phyloP scores from a whole-genome alignment of 2,113 vertebrate species.

The Sander lucioperca region DNA sequence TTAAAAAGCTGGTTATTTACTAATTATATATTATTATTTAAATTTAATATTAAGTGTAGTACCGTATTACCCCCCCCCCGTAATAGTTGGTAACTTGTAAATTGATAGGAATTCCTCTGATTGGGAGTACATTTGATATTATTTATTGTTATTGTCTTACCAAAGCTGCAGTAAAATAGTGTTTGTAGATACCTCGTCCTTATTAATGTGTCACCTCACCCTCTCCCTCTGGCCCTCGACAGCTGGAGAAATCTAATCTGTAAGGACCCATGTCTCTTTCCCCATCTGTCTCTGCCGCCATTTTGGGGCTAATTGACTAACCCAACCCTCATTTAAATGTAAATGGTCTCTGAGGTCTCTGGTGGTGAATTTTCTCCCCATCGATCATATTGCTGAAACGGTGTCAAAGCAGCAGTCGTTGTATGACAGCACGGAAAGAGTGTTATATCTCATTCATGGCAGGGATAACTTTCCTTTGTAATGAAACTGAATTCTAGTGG shows the following conservation, averaged over 20 bases:
- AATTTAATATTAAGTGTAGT: too few species aligned
- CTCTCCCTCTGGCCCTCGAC: conserved; percentile 22
- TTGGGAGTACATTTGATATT: background rate
- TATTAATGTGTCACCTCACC: conserved; percentile 40
- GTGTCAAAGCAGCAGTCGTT: conserved; percentile 35
- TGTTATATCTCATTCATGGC: conserved; percentile 7
- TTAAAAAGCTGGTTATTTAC: too few species aligned
- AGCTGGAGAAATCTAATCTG: conserved; percentile 44
- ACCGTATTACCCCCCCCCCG: too few species aligned
- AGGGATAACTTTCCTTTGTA: background rate
- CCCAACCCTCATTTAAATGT: conserved; percentile 70
- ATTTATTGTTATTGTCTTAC: background rate
- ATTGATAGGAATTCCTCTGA: background rate
- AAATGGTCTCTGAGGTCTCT: conserved; percentile 55
- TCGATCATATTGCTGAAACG: conserved; percentile 48
- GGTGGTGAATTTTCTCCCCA: conserved; percentile 36
- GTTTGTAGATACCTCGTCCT: background rate
- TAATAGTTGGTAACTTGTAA: background rate
- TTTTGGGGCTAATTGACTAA: conserved; percentile 64
- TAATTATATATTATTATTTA: too few species aligned
- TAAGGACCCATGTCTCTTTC: conserved; percentile 25
- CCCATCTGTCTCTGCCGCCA: conserved; percentile 38
- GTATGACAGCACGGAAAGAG: conserved; percentile 5
- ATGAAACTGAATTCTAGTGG: conserved; percentile 14
- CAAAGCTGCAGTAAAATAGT: background rate